Percentiles rank a stretch among this genome's conserved stretches.
Evolutionary conservation across 2,113 vertebrate species (phyloP).

Genomic region (Sminthopsis crassicaudata): DNA sequence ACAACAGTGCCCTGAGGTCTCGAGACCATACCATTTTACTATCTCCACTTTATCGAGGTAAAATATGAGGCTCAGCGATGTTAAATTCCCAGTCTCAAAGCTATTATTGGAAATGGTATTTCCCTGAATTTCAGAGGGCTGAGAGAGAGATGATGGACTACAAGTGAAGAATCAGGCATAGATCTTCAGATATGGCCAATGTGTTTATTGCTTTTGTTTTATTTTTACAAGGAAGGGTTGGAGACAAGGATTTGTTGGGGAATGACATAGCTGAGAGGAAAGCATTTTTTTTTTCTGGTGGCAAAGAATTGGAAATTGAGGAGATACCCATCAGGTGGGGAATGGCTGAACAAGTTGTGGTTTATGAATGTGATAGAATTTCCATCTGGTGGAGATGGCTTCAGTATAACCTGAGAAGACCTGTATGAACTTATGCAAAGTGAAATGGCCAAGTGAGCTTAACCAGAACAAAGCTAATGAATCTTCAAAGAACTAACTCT

Average conservation of each 20-base stretch:
- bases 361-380: not conserved
- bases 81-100: not conserved
- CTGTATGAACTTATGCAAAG: not conserved
- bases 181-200: not conserved
- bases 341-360: not conserved
- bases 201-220: not conserved
- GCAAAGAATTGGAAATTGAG: not conserved
- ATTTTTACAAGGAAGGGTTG: not conserved
- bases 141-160: not conserved
- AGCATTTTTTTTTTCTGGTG: not conserved
- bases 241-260: not conserved
- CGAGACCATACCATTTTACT: not conserved
- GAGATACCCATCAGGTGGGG: not conserved
- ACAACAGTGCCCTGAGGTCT: not conserved
- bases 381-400: not conserved
- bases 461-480: no score
- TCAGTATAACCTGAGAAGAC: not conserved
- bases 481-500: not conserved
- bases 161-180: not conserved
- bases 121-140: not conserved
- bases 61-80: not conserved
- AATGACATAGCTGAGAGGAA: no score
- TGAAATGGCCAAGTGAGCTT: not conserved
- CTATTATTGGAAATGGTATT: not conserved
- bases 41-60: not conserved